Evolutionary conservation across 2,888 invertebrate species (phyloP).

Genomic region (Pantelozetes paolii): DNA sequence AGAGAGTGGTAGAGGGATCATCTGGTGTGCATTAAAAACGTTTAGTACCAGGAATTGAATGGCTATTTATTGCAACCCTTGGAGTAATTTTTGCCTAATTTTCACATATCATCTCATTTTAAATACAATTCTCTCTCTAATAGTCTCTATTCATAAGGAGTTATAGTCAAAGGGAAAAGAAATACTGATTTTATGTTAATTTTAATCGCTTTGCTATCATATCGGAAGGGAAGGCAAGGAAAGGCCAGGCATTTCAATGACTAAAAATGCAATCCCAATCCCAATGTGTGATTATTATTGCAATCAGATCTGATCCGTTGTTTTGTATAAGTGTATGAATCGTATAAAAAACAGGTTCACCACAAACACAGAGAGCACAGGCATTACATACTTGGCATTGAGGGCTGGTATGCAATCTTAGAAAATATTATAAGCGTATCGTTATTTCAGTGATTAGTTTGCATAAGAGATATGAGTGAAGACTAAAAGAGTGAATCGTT

Average conservation of each 20-base stretch:
- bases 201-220: neutral
- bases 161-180: no score
- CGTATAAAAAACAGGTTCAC: slow-evolving; percentile 5
- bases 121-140: no score
- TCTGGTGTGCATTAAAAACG: neutral
- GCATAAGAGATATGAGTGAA: neutral
- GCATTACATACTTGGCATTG: neutral
- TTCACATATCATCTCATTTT: no score
- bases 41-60: slow-evolving; percentile 17
- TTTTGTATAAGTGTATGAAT: neutral
- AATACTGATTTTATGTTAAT: no score
- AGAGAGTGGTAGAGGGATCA: no score
- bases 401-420: neutral
- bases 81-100: no score
- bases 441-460: no score
- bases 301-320: neutral
- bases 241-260: neutral
- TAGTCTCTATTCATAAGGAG: no score
- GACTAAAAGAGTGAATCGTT: neutral
- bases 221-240: neutral
- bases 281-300: neutral
- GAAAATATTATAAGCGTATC: no score
- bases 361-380: neutral
- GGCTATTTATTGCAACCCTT: neutral
- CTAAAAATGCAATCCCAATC: neutral